Evolutionary conservation across 2,113 vertebrate genomes (phyloP).

Genomic region (Podilymbus podiceps): DNA sequence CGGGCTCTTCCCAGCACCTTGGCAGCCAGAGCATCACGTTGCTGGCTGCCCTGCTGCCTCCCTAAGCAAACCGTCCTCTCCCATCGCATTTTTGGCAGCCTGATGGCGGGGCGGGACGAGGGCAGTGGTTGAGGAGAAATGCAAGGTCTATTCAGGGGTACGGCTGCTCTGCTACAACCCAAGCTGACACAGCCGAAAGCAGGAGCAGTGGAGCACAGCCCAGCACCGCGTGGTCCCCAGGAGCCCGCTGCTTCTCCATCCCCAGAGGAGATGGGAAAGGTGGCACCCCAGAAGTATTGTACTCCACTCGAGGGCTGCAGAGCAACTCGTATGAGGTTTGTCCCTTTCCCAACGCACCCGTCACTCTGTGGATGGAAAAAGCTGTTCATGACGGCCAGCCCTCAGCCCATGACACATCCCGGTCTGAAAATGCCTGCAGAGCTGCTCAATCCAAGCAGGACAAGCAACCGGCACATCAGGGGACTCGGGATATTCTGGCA

Average conservation of each 20-base stretch:
- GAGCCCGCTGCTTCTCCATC: neutral
- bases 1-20: neutral
- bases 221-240: neutral
- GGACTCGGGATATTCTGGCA: neutral
- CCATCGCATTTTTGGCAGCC: neutral
- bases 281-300: rapidly evolving
- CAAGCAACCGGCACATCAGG: rapidly evolving
- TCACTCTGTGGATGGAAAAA: neutral
- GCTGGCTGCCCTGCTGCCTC: neutral
- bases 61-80: neutral
- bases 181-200: neutral
- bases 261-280: neutral
- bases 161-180: neutral
- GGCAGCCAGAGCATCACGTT: neutral
- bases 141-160: neutral
- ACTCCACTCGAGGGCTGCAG: neutral
- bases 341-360: neutral
- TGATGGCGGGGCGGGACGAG: neutral
- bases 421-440: neutral
- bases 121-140: neutral
- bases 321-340: rapidly evolving
- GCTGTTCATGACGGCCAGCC: neutral
- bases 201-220: neutral
- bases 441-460: neutral
- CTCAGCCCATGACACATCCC: neutral